Base-by-base conservation (phyloP, 2,888 invertebrate genomes). In the Drosophila hamatofila region DNA sequence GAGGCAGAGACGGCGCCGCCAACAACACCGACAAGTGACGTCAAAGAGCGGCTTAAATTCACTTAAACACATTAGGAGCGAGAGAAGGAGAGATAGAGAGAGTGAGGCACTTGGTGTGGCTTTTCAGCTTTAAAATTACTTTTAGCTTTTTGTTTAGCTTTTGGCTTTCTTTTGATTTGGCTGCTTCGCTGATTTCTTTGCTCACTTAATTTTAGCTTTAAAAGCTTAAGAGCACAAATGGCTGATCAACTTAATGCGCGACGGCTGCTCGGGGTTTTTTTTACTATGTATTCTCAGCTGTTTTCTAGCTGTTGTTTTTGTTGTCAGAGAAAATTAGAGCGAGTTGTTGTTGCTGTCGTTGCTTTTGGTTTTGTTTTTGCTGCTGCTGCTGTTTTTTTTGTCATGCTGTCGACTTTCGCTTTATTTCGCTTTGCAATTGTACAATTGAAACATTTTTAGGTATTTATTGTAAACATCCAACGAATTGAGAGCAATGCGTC, bases 201-300 rank as follows among this genome's bases (percentile, higher is more conserved):
- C 64, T 70, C 52, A 42, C 70, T 81, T 67, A 37, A 71, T 55
- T 71, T 61, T 66, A 66, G 80, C 81, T 80, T 77, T 75, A 48
- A 64, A 81, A 81, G 78, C 82, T 74, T 85, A 87, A 87, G 88
- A 85, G 81, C 85, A 88, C 85, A 75, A 81, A 68, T 74, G 84
- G 84, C 70, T 74, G 75, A 75, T 67, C 54, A 48, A 57, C 44
- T 30, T 30, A 30, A 27, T 55, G 39, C 52, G 27, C 52, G 37
- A 75, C 30, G 30, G 30, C 70, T 62, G 58, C 21, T 30, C 16
- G 23, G 0, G 54, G n/a, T 5, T 23, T 35, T 35, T 55, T 63
- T 25, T 48, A 23, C 8, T 70, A 70, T 63, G 48, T 66, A 59
- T 62, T 71, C 72, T 75, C 58, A 78, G 78, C 74, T 78, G 78